Evolutionary conservation across 2,797 vertebrate species (phyloP).

Genomic region (Pelobates cultripes): DNA sequence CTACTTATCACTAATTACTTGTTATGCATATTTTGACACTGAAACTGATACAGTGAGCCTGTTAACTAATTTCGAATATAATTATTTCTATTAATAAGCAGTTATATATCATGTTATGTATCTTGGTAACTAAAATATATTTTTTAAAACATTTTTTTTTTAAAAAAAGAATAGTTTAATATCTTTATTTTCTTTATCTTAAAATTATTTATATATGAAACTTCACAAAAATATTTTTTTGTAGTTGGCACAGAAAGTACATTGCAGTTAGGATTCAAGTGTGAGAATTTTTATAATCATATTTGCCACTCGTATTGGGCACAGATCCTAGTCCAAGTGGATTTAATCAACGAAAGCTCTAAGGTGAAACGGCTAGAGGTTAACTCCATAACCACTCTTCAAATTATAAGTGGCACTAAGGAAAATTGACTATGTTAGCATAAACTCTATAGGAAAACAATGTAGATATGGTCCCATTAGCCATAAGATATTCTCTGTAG

Average conservation of each 20-base stretch:
- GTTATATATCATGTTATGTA: no score
- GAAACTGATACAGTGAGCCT: no score
- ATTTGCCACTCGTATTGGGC: slow-evolving; percentile 27
- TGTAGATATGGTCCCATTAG: background rate
- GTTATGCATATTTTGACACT: no score
- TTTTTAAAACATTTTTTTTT: no score
- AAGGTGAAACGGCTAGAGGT: slow-evolving; percentile 42
- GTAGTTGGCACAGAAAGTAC: slow-evolving; percentile 4
- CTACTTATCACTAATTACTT: no score
- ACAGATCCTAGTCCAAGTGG: slow-evolving; percentile 41
- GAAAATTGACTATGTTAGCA: slow-evolving; percentile 16
- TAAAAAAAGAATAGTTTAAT: no score
- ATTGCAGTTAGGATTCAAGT: background rate
- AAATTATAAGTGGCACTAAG: slow-evolving; percentile 32
- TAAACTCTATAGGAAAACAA: slow-evolving; percentile 1
- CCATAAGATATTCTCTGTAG: background rate
- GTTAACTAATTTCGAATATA: no score
- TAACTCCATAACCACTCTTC: slow-evolving; percentile 26
- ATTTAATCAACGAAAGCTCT: slow-evolving; percentile 35
- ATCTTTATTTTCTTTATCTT: no score
- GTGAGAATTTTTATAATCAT: slow-evolving; percentile 35
- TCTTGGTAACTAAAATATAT: no score
- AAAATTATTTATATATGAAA: slow-evolving; percentile 1
- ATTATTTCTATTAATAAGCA: no score
- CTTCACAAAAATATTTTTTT: background rate